Base-by-base conservation (phyloP, 2,888 invertebrate species). In the Volucella zonaria region DNA sequence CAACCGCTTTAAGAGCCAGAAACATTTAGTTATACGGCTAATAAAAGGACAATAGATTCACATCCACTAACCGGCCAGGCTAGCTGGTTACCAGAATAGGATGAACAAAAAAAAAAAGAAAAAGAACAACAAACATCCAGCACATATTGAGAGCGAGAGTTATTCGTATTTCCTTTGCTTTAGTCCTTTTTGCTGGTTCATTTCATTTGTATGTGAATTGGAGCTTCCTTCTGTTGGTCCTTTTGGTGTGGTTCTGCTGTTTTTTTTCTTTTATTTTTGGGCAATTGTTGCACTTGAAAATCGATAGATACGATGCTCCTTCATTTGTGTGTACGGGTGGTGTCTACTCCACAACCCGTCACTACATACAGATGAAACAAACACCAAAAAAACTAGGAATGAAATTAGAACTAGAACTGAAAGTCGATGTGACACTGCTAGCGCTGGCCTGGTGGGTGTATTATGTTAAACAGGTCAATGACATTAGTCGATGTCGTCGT, bases 381-480 rank as follows among this genome's bases (percentile, higher is more conserved):
- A 43, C 61, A 61, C 42, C 12, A 70, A 42, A 56, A 66, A 61
- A 79, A 45, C 70, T 15, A 56, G 52, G 73, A 74, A 64, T 59
- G 64, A 51, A 77, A 83, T 56, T 64, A 54, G 67, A 80, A 73
- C 49, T 78, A 31, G 64, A 67, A 59, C 64, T 79, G 47, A 23
- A 71, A 75, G 74, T 66, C 78, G 47, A 74, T 78, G 70, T 66
- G 31, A 77, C 47, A 71, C 62, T 68, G 59, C 43, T 62, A 23
- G 38, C 15, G 59, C 43, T 62, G 40, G 38, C 23, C 47, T 54
- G 54, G 56, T 74, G 64, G 64, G 87, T 89, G 90, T 89, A 83
- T 87, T 89, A 90, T 90, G 90, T 87, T 90, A 89, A 89, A 89
- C 89, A 89, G 89, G 89, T 90, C 90, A 90, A 87, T 89, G 89